Base-by-base conservation (phyloP, 2,113 vertebrate species). In the Lampris incognitus region DNA sequence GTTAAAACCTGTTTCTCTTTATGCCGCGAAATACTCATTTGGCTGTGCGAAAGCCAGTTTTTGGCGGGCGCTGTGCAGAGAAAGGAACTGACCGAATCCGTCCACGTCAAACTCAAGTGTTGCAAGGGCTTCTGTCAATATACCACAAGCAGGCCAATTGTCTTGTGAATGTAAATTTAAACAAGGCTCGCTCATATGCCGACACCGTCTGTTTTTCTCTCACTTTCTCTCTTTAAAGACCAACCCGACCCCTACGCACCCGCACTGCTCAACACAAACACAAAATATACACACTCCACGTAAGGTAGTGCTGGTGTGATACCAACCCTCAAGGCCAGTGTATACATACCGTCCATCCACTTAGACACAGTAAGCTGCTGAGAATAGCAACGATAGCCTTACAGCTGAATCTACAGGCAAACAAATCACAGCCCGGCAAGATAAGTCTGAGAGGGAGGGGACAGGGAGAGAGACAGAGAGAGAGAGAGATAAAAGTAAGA, bases 381-480 rank as follows among this genome's bases (percentile, higher is more conserved):
- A 89, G 83, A 81, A 81, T 69, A 86, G 78, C 81, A 72, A 71
- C 74, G 72, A 84, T 82, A 83, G 63, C 73, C 79, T 69, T 61
- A 69, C 58, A 39, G 59, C 79, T 48, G 62, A 88, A 74, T 51
- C 46, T 13, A 44, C 46, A 48, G 41, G n/a, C 71, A 88, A 88
- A 88, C 78, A 89, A 85, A 89, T 83, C 72, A 55, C 58, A 58
- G 76, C 10, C 36, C 55, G 58, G 82, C 49, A 50, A 6, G 78
- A n/a, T 62, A 84, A 82, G 82, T 83, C 78, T 82, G 84, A 89
- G 81, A 81, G 63, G 6, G 41, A 40, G 38, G 9, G 38, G 1
- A 9, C 37, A 40, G 36, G 9, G 57, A 40, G 57, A 40, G 57
- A 39, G 57, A 5, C 2, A 40, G 38, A 71, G 70, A 42, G 66